Conservation (phyloP, 1,140 invertebrate genomes). For the Phortica variegata region DNA sequence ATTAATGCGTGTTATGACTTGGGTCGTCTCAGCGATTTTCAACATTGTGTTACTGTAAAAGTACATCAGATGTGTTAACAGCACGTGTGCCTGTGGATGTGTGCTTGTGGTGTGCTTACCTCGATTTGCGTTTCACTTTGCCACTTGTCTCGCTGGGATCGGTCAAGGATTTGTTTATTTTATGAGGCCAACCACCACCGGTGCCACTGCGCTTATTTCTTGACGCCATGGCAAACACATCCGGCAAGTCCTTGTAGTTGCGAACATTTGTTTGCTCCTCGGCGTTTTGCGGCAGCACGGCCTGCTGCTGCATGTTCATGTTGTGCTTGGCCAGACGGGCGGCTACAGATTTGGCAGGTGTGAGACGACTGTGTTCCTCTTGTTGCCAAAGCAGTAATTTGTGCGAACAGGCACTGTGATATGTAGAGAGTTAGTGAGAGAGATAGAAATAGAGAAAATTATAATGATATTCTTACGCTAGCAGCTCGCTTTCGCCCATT, state of each 20-base stretch:
- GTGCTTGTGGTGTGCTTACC: background rate
- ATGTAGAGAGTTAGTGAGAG: background rate
- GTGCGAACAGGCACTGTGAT: conserved; percentile 45
- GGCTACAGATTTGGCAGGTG: conserved; percentile 18
- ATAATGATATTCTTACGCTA: conserved; percentile 33
- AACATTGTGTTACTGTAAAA: conserved; percentile 27
- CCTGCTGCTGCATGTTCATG: conserved; percentile 11
- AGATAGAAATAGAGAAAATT: background rate
- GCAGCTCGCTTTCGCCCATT: conserved; percentile 43
- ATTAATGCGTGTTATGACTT: conserved; percentile 32
- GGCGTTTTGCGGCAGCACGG: background rate
- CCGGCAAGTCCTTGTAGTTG: conserved; percentile 3
- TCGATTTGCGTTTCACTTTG: conserved; percentile 34
- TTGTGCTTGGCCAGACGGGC: conserved; percentile 19
- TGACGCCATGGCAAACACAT: conserved; percentile 2
- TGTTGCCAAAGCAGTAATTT: conserved; percentile 51
- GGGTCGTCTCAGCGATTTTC: conserved; percentile 45
- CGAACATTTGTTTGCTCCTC: conserved; percentile 1
- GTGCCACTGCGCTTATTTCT: conserved; percentile 1
- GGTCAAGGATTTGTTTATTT: background rate
- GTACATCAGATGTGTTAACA: background rate
- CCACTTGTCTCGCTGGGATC: background rate
- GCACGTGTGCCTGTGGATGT: background rate
- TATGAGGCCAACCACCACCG: background rate
- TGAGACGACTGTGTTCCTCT: conserved; percentile 17